These are phyloP conservation scores for Diacarnus erythraeanus DNA, from an alignment of 37 sponge, comb jelly and placozoan genomes.

Conservation along the genomic window DNA sequence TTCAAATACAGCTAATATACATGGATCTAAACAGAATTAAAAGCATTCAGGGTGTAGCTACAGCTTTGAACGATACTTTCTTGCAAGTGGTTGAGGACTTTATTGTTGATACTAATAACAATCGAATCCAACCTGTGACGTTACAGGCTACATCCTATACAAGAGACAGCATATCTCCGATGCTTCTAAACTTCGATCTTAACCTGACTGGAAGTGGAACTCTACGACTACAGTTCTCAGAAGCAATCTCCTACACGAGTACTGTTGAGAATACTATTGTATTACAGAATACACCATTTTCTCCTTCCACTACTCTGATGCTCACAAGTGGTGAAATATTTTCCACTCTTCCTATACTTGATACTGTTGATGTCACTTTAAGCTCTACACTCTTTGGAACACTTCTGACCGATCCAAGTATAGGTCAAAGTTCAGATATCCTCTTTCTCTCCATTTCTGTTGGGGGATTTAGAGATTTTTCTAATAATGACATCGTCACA, in stretches of 20 bases:
- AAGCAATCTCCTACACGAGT: neutral
- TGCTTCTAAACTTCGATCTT: neutral
- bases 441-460: neutral
- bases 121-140: constrained; percentile 15
- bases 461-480: constrained; percentile 3
- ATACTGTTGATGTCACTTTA: constrained; percentile 14
- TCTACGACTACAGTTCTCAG: constrained; percentile 28
- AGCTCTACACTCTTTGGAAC: neutral
- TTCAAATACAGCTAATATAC: constrained; percentile 23
- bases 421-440: neutral
- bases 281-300: neutral
- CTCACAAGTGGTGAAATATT: neutral
- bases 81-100: constrained; percentile 22
- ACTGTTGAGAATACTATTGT: neutral
- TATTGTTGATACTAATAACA: constrained; percentile 36
- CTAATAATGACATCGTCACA: neutral
- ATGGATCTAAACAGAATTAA: constrained; percentile 69
- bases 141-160: neutral
- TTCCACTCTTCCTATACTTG: neutral
- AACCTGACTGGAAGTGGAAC: constrained; percentile 3
- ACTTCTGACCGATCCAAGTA: neutral
- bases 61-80: constrained; percentile 47
- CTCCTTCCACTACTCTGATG: neutral
- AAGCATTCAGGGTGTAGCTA: constrained; percentile 33
- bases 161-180: constrained; percentile 19